Evolutionary conservation across 2,113 vertebrate genomes (phyloP), one percentile per base, ranked within the genome.

Genomic region (Dendropsophus ebraccatus): DNA sequence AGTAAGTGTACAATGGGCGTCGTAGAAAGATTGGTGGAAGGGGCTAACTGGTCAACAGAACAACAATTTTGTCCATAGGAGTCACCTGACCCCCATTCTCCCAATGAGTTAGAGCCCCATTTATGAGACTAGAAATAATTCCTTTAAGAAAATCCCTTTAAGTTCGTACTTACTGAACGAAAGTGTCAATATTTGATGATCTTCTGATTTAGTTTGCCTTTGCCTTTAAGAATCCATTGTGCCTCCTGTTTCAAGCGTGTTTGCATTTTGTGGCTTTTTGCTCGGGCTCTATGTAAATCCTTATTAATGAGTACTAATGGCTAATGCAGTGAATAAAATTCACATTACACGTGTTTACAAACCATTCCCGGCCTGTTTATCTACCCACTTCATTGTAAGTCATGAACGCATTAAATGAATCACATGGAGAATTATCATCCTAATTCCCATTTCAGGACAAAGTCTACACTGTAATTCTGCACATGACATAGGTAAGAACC

Each of bases 331-430:
- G 75, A 79, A 80, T 79, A 79, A 85, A 79, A 85, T 79, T 56
- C 37, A 69, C 76, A 81, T 86, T 73, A 37, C 37, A 58, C 50
- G 54, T 86, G 84, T 60, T 86, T 86, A 47, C 77, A 73, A 37
- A 81, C 52, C 84, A 79, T 79, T 85, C 62, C 49, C 75, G n/a
- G 52, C 37, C 75, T 80, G 75, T 86, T 86, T 60, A 73, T 35
- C 50, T 72, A 81, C 84, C 49, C 80, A 60, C 65, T 45, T 41
- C 65, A 28, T 47, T 60, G 65, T 28, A 73, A 86, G 49, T 86
- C 77, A 73, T 49, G 47, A 81, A 73, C 17, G 12, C 84, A 81
- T 86, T 86, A 58, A 72, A 80, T 50, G 37, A 80, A 45, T 69
- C 28, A 69, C 35, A 58, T n/a, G 35, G 62, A 32, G 23, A 47